These are phyloP conservation scores for Orchestes rusci DNA, from an alignment of 2,888 invertebrate species.

Conservation along the genomic window DNA sequence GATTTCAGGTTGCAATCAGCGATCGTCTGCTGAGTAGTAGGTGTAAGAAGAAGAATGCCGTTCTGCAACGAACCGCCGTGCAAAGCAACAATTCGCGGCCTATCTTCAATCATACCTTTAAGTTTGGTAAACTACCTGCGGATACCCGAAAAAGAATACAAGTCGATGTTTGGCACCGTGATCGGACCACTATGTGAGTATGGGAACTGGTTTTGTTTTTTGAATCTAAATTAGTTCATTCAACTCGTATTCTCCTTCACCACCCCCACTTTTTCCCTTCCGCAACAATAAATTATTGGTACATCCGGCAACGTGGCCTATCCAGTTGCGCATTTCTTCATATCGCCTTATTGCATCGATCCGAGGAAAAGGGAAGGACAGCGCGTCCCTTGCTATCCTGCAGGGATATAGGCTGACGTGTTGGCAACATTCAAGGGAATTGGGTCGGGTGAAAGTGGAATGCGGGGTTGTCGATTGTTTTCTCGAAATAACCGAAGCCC, in stretches of 20 bases:
- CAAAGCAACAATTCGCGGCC: constrained; percentile 71
- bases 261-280: constrained; percentile 6
- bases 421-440: not conserved
- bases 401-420: constrained; percentile 6
- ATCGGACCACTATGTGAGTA: constrained; percentile 71
- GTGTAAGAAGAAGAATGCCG: constrained; percentile 39
- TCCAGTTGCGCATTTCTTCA: constrained; percentile 17
- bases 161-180: constrained; percentile 81
- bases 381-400: constrained; percentile 1
- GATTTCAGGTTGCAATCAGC: constrained; percentile 51
- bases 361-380: constrained; percentile 4
- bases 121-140: constrained; percentile 51
- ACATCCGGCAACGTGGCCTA: constrained; percentile 13
- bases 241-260: too few relatives aligned
- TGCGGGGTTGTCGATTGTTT: constrained; percentile 6
- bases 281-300: constrained; percentile 13
- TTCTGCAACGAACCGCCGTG: constrained; percentile 73
- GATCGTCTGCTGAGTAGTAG: constrained; percentile 35
- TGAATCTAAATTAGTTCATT: not conserved
- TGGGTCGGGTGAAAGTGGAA: constrained; percentile 11
- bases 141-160: constrained; percentile 50
- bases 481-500: not conserved
- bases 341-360: too few relatives aligned
- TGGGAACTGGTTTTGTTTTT: not conserved
- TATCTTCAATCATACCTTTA: constrained; percentile 71